Evolutionary conservation across 2,888 invertebrate genomes (phyloP), one percentile per base, ranked within the genome.

Genomic region (Cantharis lateralis): DNA sequence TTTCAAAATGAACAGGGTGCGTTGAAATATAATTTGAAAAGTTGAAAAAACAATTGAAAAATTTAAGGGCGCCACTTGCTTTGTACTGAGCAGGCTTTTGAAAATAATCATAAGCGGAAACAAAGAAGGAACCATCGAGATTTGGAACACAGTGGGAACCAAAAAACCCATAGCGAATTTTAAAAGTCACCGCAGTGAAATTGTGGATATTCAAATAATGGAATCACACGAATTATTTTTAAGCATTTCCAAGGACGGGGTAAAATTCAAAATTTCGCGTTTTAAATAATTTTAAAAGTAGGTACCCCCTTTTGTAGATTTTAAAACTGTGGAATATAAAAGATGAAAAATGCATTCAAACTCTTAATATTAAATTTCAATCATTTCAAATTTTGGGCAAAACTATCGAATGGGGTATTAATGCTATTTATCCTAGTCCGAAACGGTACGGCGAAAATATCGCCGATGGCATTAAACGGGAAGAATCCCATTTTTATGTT

Each of bases 281-380:
- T n/a, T n/a, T n/a, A n/a, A n/a, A n/a, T n/a, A n/a, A n/a, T n/a
- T n/a, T n/a, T n/a, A n/a, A n/a, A n/a, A n/a, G n/a, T n/a, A n/a
- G n/a, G n/a, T n/a, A n/a, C n/a, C 20, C 20, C 26, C 68, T 68
- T 75, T 26, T 84, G 10, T 84, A 92, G 92, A 87, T 88, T 18
- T 81, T 93, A 11, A 90, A 91, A 83, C 87, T 92, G 26, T 93
- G 92, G 92, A 90, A 92, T 80, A 83, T 92, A 62, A 90, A 90
- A 79, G 91, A 91, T 78, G 90, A 91, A 75, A 89, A 88, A 73
- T 89, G 92, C 68, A 85, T 91, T 4, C 92, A 92, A 84, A 90
- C 89, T 0, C 82, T 92, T 15, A 89, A 89, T 77, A 86, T 92
- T 15, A 88, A 89, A 77, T 92, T 91, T 79, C 91, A 92, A 0